Percentiles rank a stretch among this genome's conserved stretches.
These are phyloP conservation scores for Heterohyrax brucei DNA, from an alignment of 2,797 vertebrate genomes.

Conservation along the genomic window DNA sequence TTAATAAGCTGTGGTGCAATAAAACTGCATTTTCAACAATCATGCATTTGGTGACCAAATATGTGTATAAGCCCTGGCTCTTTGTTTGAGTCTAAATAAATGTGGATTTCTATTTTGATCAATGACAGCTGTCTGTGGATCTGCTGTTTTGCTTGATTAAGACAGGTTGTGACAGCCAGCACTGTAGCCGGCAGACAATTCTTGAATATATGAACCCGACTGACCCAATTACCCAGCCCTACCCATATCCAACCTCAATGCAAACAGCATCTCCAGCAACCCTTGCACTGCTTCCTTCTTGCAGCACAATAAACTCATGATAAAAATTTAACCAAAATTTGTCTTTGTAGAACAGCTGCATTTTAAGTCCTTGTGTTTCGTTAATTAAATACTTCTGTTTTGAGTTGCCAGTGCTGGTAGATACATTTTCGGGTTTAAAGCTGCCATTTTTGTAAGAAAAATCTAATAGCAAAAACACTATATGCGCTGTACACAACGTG, in stretches of 20 bases:
- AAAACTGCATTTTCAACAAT: slow-evolving; percentile 34
- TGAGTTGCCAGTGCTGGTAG: slow-evolving; percentile 82
- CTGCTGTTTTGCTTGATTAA: slow-evolving; percentile 88
- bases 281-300: slow-evolving; percentile 86
- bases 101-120: slow-evolving; percentile 83
- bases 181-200: slow-evolving; percentile 86
- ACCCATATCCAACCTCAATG: slow-evolving; percentile 65
- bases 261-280: slow-evolving; percentile 82
- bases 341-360: slow-evolving; percentile 84
- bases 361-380: slow-evolving; percentile 77
- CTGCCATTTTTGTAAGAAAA: slow-evolving; percentile 68
- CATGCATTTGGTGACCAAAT: slow-evolving; percentile 36
- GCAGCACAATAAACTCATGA: slow-evolving; percentile 63
- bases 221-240: slow-evolving; percentile 89
- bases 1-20: slow-evolving; percentile 36
- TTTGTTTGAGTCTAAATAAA: slow-evolving; percentile 84
- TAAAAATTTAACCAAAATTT: slow-evolving; percentile 85
- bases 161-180: slow-evolving; percentile 89
- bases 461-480: not conserved
- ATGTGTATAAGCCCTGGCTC: slow-evolving; percentile 71
- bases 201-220: slow-evolving; percentile 88
- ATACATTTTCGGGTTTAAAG: slow-evolving; percentile 81
- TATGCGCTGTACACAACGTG: not conserved
- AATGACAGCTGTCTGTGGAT: slow-evolving; percentile 86
- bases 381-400: slow-evolving; percentile 87